These are phyloP conservation scores for Heliocidaris tuberculata DNA, from an alignment of 35 echinoderm and acorn worm species.

Conservation along the genomic window DNA sequence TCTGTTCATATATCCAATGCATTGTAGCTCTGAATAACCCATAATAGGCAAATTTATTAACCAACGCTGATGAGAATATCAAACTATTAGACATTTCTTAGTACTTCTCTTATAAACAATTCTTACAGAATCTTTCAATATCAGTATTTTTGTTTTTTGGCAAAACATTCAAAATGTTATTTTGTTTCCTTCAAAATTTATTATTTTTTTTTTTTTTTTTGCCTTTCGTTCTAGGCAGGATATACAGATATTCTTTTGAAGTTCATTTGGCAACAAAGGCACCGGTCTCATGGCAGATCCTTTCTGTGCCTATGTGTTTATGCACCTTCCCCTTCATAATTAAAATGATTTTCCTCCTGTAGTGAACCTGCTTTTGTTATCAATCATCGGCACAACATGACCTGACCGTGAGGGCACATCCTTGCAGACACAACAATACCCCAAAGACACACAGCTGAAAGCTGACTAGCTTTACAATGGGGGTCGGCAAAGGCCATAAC, in stretches of 20 bases:
- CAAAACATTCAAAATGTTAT: not conserved
- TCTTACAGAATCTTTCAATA: not conserved
- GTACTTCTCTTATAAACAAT: constrained; percentile 5
- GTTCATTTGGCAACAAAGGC: not conserved
- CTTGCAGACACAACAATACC: not conserved
- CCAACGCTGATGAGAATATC: not conserved
- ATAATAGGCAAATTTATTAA: not conserved
- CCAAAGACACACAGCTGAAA: not conserved
- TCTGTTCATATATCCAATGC: not conserved
- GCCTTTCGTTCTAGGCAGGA: not conserved
- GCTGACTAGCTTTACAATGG: not conserved
- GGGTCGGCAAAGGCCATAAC: not conserved
- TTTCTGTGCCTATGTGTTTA: not conserved
- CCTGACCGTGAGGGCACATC: not conserved
- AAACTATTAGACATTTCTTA: constrained; percentile 6
- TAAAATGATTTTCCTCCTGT: not conserved
- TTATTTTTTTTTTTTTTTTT: not conserved
- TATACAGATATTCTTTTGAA: not conserved
- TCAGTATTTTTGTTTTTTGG: not conserved
- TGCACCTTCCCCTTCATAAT: not conserved
- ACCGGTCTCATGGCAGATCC: not conserved
- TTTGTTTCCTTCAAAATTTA: not conserved
- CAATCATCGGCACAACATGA: not conserved
- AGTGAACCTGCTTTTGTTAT: not conserved
- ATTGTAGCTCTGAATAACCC: not conserved